Evolutionary conservation across 2,113 vertebrate species (phyloP).

Genomic region (Ariopsis seemanni): DNA sequence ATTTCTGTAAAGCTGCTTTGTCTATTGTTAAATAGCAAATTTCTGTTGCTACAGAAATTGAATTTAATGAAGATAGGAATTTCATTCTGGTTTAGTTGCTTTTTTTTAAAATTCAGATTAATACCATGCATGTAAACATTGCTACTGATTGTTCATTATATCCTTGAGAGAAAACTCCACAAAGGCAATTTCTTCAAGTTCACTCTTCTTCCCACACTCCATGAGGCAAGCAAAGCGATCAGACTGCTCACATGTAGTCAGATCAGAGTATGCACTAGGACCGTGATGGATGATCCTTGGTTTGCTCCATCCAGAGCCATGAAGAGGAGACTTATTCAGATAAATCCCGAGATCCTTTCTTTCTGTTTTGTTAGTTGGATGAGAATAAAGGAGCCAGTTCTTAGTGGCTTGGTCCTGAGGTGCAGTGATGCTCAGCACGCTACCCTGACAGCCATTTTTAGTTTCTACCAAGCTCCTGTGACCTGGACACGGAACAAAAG

Average conservation of each 20-base stretch:
- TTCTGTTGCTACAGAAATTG: neutral
- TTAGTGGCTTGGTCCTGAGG: slow-evolving; percentile 65
- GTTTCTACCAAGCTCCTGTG: slow-evolving; percentile 73
- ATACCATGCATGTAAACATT: neutral
- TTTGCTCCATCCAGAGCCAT: slow-evolving; percentile 67
- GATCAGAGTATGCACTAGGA: slow-evolving; percentile 88
- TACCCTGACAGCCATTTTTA: slow-evolving; percentile 83
- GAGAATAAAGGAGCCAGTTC: slow-evolving; percentile 86
- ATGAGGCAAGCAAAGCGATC: slow-evolving; percentile 82
- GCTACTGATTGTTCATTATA: slow-evolving; percentile 61
- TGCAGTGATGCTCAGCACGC: slow-evolving; percentile 80
- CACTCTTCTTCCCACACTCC: slow-evolving; percentile 79
- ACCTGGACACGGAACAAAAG: slow-evolving; percentile 65
- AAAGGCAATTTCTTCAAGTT: slow-evolving; percentile 74
- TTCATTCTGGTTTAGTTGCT: neutral
- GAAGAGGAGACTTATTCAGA: slow-evolving; percentile 76
- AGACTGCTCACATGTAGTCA: slow-evolving; percentile 75
- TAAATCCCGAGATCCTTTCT: slow-evolving; percentile 84
- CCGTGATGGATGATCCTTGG: slow-evolving; percentile 81
- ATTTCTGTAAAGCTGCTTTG: neutral
- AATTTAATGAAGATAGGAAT: neutral
- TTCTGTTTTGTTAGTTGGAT: slow-evolving; percentile 73
- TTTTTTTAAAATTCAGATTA: neutral
- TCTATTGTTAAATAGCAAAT: neutral
- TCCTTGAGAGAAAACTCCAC: slow-evolving; percentile 69